Evolutionary conservation across 2,113 vertebrate species (phyloP), one percentile per base, ranked within the genome.

Genomic region (Onychostoma macrolepis): DNA sequence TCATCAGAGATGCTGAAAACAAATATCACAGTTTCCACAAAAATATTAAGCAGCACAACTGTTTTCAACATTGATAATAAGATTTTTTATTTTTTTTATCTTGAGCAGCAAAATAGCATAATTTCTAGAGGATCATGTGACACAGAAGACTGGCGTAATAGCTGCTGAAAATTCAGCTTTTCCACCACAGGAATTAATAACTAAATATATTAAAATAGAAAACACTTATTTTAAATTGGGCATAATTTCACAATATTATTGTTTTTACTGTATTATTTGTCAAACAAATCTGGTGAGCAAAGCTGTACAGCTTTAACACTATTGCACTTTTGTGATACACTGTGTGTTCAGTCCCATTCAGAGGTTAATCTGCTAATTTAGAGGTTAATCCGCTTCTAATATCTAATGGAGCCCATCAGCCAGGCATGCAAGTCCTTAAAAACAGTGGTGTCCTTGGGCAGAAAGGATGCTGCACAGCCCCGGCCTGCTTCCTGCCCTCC

Each of bases 401-500:
- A 43, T 79, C 50, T 56, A 48, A 45, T 28, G 17, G 48, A 74
- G 45, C 45, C 58, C 63, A 28, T 61, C 53, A 41, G 56, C 13
- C 41, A 77, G 6, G 28, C 84, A 74, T 53, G 79, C 33, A 24
- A 38, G 69, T 56, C 67, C 41, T 15, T 26, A 65, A 28, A 84
- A 71, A 86, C 74, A 84, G 38, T 78, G 80, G 12, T 67, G 36
- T 56, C 17, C 76, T 78, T 78, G 41, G 76, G 65, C 53, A 83
- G 74, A 63, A 77, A 33, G 69, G 43, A 87, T 89, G 53, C 83
- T 21, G 72, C 63, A 41, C 17, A 56, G 45, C 28, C 58, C 61
- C 80, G 48, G 82, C 85, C 83, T 87, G 86, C 24, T 11, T 33
- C 9, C 83, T 74, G 78, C 69, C 38, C 33, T 85, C 21, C 85